A percentile compares a stretch with the other conserved stretches of the same genome.
Evolutionary conservation across 2,113 vertebrate genomes (phyloP).

Genomic region (Cinclus cinclus): DNA sequence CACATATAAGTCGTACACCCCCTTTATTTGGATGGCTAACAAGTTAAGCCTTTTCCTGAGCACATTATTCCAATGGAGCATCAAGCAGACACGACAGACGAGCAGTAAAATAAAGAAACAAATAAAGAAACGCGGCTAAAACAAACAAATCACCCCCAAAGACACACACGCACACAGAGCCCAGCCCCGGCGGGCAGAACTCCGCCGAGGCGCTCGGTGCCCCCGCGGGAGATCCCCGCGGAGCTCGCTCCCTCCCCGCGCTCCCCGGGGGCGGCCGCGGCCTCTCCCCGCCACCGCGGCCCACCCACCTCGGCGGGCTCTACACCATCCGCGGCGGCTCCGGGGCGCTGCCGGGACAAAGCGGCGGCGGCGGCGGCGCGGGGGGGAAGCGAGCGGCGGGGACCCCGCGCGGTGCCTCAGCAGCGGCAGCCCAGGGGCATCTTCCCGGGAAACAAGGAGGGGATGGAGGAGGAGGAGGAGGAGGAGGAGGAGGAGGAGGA

Average conservation of each 20-base stretch:
- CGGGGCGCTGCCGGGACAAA: constrained; percentile 29
- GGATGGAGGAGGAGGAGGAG: no score
- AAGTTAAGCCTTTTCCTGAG: background rate
- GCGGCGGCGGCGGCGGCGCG: background rate
- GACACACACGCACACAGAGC: background rate
- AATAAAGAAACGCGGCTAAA: no score
- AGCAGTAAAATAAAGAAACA: background rate
- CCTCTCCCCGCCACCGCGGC: background rate
- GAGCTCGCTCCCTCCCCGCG: background rate
- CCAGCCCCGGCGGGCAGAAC: background rate
- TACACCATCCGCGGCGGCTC: constrained; percentile 72
- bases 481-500: no score
- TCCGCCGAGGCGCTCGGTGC: background rate
- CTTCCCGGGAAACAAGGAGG: background rate
- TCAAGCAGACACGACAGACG: background rate
- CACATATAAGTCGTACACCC: fast-evolving
- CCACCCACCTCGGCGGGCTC: constrained; percentile 66
- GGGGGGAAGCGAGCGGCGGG: background rate
- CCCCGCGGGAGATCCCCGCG: background rate
- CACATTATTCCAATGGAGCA: background rate
- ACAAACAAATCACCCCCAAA: background rate
- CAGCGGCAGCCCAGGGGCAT: background rate
- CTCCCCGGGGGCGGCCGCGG: background rate
- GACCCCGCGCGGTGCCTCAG: background rate
- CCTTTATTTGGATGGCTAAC: background rate